Evolutionary conservation across 2,113 vertebrate genomes (phyloP), one percentile per base, ranked within the genome.

Genomic region (Thryonomys swinderianus): DNA sequence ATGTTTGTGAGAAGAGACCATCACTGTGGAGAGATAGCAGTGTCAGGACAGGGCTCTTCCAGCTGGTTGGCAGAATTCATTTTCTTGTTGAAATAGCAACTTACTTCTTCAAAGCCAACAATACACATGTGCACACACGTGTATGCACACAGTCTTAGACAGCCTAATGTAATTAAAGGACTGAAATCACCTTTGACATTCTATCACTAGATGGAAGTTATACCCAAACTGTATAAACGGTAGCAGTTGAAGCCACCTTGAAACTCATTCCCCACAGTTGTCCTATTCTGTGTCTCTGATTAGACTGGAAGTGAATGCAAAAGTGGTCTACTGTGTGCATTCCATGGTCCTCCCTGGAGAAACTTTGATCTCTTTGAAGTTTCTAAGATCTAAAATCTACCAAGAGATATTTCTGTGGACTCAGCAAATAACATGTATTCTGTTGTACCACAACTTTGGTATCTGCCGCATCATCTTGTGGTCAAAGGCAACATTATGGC

Each of bases 101-200:
- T 93, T 86, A 14, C 16, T 88, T 96, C 62, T 96, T 80, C 57
- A 93, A 91, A 91, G 59, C 7, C 14, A 69, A 25, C 2, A 74
- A 48, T 13, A 37, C 34, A 42, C 57, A 84, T 3, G 4, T 4
- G 20, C 27, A 17, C 18, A n/a, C 76, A 80, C 11, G 13, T 13
- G 53, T 7, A 10, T 6, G 13, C 7, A 51, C 42, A 13, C 21
- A 69, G 32, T 23, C n/a, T 21, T 85, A 20, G 12, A 27, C 11
- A 53, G 30, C 51, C 57, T 67, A 37, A 55, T 53, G 3, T 14
- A 80, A 21, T 85, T n/a, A 45, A 37, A 34, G 2, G 4, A 40
- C 4, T 82, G 13, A 5, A 13, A 10, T 34, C 45, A 45, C 7
- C 45, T 48, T 79, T 79, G 42, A 3, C 74, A n/a, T 64, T 80